Evolutionary conservation across 2,797 vertebrate genomes (phyloP), one percentile per base, ranked within the genome.

Genomic region (Sebastolobus alascanus): DNA sequence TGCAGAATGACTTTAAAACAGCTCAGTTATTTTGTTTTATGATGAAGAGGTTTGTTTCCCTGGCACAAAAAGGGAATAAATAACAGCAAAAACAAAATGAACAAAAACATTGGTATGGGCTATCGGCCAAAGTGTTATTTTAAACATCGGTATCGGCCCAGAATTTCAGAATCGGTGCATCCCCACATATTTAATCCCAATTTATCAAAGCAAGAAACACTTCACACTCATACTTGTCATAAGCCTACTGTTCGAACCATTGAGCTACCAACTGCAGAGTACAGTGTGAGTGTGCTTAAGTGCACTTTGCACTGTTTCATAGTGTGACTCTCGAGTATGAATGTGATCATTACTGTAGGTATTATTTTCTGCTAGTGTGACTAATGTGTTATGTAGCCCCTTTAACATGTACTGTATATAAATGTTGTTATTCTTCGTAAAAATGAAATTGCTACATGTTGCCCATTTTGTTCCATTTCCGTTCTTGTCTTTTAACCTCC

Each of bases 241-340:
- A 25, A 75, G 54, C 46, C 4, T 22, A 64, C 55, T 63, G 59
- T 35, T 58, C 12, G 1, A 80, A 65, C 18, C 37, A 68, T 4
- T 71, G 65, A 78, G 63, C 59, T 22, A 25, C 31, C 22, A n/a
- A n/a, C 33, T 22, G 29, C 5, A 67, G 52, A 77, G 70, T 14
- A 52, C 37, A 68, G 9, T n/a, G 11, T 69, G 67, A 76, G 18
- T 73, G 77, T 43, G 60, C 46, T 78, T 52, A 33, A 77, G 75
- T 68, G 82, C 66, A 61, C 69, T 55, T 75, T 68, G 52, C 40
- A 68, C 52, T 12, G 33, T 61, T 68, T 68, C 14, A 79, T 22
- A 67, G 31, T 63, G 75, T 25, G 31, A 14, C 13, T 64, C 52
- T 67, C 52, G 43, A 6, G 68, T 68, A 75, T 65, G 54, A 66